A percentile compares a stretch with the other conserved stretches of the same genome.
These are phyloP conservation scores for Agriopis leucophaearia DNA, from an alignment of 2,888 invertebrate species.

Conservation along the genomic window DNA sequence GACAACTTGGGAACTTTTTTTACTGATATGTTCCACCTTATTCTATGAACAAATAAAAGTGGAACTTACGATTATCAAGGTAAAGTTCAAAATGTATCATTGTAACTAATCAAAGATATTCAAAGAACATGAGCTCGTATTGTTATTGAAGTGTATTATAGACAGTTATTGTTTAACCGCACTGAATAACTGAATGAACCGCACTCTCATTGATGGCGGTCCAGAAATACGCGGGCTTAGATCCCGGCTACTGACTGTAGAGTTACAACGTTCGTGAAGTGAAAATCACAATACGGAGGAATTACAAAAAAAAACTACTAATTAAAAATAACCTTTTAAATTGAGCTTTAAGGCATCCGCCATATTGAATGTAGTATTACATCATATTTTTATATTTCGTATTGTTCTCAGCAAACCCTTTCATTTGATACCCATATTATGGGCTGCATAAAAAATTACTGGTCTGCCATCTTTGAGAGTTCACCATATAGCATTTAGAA, in stretches of 20 bases:
- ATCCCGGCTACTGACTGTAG: slow-evolving; percentile 57
- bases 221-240: slow-evolving; percentile 75
- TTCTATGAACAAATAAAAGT: background rate
- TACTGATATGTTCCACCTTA: background rate
- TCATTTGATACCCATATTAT: too few species aligned
- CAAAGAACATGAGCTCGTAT: slow-evolving; percentile 17
- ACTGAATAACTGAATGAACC: slow-evolving; percentile 71
- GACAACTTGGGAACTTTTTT: background rate
- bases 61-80: background rate
- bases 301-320: too few species aligned
- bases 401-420: too few species aligned
- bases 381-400: too few species aligned
- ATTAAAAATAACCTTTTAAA: too few species aligned
- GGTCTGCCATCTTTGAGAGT: too few species aligned
- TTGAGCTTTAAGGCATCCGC: too few species aligned
- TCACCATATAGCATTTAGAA: too few species aligned
- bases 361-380: too few species aligned
- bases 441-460: too few species aligned
- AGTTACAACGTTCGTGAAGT: slow-evolving; percentile 38
- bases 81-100: background rate
- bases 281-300: too few species aligned
- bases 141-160: slow-evolving; percentile 36
- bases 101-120: slow-evolving; percentile 4
- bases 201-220: slow-evolving; percentile 75
- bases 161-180: slow-evolving; percentile 56